Base-by-base conservation (phyloP, 2,113 vertebrate genomes). In the Chauna torquata region DNA sequence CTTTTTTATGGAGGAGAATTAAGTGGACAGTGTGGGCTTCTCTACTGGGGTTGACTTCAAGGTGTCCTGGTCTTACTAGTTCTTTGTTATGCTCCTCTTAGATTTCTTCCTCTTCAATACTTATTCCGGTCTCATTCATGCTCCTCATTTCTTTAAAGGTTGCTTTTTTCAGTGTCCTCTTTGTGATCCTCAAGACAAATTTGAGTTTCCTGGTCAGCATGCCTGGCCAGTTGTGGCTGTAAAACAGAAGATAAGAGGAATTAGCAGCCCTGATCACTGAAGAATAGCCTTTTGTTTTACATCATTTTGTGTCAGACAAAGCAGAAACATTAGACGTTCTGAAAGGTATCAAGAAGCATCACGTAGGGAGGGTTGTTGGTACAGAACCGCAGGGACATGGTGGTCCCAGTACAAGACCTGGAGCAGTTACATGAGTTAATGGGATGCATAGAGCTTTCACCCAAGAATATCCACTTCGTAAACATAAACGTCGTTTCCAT, bases 151-250 rank as follows among this genome's bases (percentile, higher is more conserved):
- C 87, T 74, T 88, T 83, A 28, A 87, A 82, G 7, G 40, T 68
- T 90, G 44, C 32, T 95, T 91, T 93, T 85, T 61, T 58, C 38
- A 83, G n/a, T 55, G 91, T 90, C 38, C 27, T 92, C 77, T 85
- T 97, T 58, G 98, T 98, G 94, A 96, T 97, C 44, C 95, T 98
- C 97, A 99, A 98, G 86, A 98, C 97, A n/a, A 61, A 74, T 96
- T 98, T 99, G 93, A 99, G 98, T 98, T 99, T 99, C 71, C 98
- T 98, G 28, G 98, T 98, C 96, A 99, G 97, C 79, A 97, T 94
- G 23, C 98, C 98, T 91, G 99, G 98, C 99, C 99, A 99, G 86
- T 98, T 98, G 68, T 98, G 98, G 82, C 99, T 99, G 90, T 36
- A 72, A 94, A 76, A 90, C 2, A 87, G 45, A 87, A 47, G 78